These are phyloP conservation scores for Stratiomys singularior DNA, from an alignment of 2,888 invertebrate genomes.

Conservation along the genomic window DNA sequence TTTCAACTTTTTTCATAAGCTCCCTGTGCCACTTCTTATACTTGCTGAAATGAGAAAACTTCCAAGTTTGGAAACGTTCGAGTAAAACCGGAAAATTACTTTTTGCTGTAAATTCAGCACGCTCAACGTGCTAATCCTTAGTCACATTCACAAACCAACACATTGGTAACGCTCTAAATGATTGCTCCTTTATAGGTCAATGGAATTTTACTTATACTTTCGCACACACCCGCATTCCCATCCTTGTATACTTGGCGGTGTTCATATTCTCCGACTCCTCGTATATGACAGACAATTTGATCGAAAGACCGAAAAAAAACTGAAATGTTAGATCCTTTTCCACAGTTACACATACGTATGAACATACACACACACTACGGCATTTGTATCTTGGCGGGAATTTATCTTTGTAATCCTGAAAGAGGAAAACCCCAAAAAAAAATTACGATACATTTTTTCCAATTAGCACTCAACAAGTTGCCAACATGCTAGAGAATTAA, in stretches of 20 bases:
- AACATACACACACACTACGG: background rate
- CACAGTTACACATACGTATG: background rate
- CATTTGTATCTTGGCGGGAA: background rate
- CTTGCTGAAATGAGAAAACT: background rate
- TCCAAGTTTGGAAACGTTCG: background rate
- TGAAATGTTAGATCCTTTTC: background rate
- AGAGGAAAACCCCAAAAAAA: background rate
- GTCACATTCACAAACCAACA: background rate
- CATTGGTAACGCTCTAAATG: no score
- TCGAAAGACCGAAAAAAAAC: no score
- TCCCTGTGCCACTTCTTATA: background rate
- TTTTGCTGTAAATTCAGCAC: background rate
- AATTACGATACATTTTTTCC: constrained; percentile 45
- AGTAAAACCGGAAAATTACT: constrained; percentile 9
- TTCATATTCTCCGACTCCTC: no score
- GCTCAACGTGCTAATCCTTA: background rate
- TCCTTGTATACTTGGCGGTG: no score
- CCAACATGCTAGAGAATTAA: constrained; percentile 46
- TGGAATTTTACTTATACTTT: no score
- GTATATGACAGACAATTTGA: no score
- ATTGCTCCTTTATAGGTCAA: no score
- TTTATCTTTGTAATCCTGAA: background rate
- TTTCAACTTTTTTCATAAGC: constrained; percentile 31
- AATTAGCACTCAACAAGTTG: constrained; percentile 48
- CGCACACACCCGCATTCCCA: no score